phyloP scores from a whole-genome alignment of 2,888 invertebrate species.

The Mesorhabditis sp. region DNA sequence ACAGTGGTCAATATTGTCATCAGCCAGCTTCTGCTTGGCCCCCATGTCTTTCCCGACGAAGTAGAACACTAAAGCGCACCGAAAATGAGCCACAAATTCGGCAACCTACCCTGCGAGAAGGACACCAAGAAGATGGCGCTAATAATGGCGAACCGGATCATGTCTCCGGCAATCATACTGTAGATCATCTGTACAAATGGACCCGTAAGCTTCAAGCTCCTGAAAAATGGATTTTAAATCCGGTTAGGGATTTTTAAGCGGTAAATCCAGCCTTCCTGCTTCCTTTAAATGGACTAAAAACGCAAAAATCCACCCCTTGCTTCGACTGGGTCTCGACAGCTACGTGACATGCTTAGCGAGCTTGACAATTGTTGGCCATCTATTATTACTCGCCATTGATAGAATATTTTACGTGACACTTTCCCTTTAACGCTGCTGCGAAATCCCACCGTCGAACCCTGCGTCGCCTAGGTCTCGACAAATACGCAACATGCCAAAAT shows the following conservation, averaged over 20 bases:
- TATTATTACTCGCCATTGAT: too few relatives aligned
- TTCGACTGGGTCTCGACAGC: too few relatives aligned
- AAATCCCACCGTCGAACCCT: too few relatives aligned
- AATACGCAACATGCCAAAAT: too few relatives aligned
- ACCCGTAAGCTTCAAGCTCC: slow-evolving; percentile 72
- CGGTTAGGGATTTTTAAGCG: neutral
- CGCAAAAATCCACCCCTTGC: too few relatives aligned
- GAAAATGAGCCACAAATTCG: neutral
- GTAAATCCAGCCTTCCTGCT: too few relatives aligned
- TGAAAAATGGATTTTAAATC: slow-evolving; percentile 16
- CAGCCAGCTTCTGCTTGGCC: slow-evolving; percentile 47
- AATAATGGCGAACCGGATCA: slow-evolving; percentile 96
- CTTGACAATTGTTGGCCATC: too few relatives aligned
- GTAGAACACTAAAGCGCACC: slow-evolving; percentile 61
- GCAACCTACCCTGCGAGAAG: slow-evolving; percentile 79
- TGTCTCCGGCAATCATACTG: slow-evolving; percentile 97
- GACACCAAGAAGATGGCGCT: slow-evolving; percentile 89
- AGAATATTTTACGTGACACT: too few relatives aligned
- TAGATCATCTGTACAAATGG: slow-evolving; percentile 99
- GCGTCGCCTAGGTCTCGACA: too few relatives aligned
- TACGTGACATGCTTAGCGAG: too few relatives aligned
- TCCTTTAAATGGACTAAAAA: too few relatives aligned
- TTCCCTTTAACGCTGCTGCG: too few relatives aligned
- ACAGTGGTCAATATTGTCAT: slow-evolving; percentile 42
- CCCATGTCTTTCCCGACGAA: slow-evolving; percentile 80